Percentiles rank a stretch among this genome's conserved stretches.
These are phyloP conservation scores for Drosophila sproati DNA, from an alignment of 1,140 invertebrate genomes.

Conservation along the genomic window DNA sequence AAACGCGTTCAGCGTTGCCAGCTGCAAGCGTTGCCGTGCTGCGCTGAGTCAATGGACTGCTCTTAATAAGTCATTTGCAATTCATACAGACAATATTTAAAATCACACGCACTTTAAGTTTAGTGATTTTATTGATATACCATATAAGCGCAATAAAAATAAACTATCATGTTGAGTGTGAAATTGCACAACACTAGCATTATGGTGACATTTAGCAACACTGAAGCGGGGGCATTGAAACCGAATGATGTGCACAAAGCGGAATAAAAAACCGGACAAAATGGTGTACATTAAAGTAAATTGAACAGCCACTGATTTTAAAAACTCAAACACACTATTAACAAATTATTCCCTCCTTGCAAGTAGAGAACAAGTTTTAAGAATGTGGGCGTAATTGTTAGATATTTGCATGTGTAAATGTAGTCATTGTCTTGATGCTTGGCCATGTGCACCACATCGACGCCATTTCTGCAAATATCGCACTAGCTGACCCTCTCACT, in stretches of 20 bases:
- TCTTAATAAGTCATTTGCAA: background rate
- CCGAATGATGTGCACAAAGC: constrained; percentile 69
- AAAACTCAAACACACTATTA: constrained; percentile 8
- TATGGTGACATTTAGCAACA: constrained; percentile 54
- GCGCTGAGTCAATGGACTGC: background rate
- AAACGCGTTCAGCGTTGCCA: constrained; percentile 53
- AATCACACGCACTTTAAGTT: background rate
- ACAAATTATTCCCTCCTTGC: constrained; percentile 4
- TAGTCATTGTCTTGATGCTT: constrained; percentile 39
- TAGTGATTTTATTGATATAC: background rate
- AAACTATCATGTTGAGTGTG: background rate
- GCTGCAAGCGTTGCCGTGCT: constrained; percentile 3
- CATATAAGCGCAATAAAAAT: constrained; percentile 1
- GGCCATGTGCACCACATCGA: constrained; percentile 78
- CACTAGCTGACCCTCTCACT: constrained; percentile 69
- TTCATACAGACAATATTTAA: background rate
- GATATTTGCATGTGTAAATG: constrained; percentile 30
- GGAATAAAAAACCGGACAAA: constrained; percentile 79
- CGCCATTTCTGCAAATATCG: constrained; percentile 71
- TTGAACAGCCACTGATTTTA: constrained; percentile 9
- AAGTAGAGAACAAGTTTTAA: background rate
- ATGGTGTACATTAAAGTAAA: constrained; percentile 62
- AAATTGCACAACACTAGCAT: constrained; percentile 49
- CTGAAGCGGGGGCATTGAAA: constrained; percentile 74
- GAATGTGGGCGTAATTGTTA: constrained; percentile 13